These are phyloP conservation scores for Boloria euphrosyne DNA, from an alignment of 2,888 invertebrate genomes.

Conservation along the genomic window DNA sequence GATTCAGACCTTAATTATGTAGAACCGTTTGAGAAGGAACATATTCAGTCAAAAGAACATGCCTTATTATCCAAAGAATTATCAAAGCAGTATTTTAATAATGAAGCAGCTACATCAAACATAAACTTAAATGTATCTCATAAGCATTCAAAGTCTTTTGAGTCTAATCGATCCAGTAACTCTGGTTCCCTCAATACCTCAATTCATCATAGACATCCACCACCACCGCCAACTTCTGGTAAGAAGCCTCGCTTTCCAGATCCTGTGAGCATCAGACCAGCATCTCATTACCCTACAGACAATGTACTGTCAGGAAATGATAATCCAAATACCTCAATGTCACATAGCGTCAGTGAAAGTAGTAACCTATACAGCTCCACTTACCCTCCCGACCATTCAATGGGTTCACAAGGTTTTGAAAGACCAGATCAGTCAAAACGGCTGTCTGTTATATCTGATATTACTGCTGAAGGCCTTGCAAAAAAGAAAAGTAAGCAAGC, in stretches of 20 bases:
- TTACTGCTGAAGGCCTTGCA: constrained; percentile 70
- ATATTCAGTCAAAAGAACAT: constrained; percentile 74
- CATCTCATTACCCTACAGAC: constrained; percentile 73
- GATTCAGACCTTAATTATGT: constrained; percentile 77
- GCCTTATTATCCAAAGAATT: constrained; percentile 71
- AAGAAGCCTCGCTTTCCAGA: constrained; percentile 78
- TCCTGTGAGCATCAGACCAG: constrained; percentile 74
- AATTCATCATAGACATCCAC: constrained; percentile 68
- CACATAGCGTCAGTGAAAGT: constrained; percentile 75
- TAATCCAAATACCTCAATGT: constrained; percentile 49
- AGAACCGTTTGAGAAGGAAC: constrained; percentile 77
- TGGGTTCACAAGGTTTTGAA: constrained; percentile 46
- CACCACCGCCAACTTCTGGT: constrained; percentile 64
- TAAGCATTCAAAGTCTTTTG: constrained; percentile 59
- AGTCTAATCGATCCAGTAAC: constrained; percentile 50
- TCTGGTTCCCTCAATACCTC: constrained; percentile 48
- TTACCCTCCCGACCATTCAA: constrained; percentile 58
- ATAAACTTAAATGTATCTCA: constrained; percentile 54
- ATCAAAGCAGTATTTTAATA: constrained; percentile 67
- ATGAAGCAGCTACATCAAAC: constrained; percentile 59
- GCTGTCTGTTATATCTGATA: constrained; percentile 74
- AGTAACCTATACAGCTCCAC: constrained; percentile 70
- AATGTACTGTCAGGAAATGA: constrained; percentile 50
- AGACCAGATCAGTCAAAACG: constrained; percentile 63
- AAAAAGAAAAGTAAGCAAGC: constrained; percentile 73